Evolutionary conservation across 2,797 vertebrate species (phyloP).

Genomic region (Aldrovandia affinis): DNA sequence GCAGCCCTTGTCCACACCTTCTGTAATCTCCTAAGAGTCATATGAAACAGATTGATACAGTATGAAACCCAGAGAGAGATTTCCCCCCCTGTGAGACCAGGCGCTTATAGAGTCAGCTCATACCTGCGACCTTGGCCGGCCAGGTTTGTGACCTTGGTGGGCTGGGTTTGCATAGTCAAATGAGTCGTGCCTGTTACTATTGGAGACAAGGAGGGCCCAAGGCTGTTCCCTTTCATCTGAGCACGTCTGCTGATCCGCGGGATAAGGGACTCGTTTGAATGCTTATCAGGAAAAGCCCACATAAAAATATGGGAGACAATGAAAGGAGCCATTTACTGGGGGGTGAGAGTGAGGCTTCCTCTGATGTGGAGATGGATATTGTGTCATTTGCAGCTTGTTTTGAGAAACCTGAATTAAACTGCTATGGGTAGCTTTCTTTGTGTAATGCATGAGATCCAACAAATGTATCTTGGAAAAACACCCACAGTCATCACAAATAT

Average conservation of each 20-base stretch:
- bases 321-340: neutral
- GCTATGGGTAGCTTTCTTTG: neutral
- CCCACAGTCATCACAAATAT: neutral
- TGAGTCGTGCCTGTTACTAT: neutral
- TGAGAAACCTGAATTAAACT: neutral
- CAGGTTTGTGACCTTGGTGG: neutral
- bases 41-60: conserved; percentile 4
- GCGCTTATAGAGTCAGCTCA: neutral
- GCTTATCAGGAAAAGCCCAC: conserved; percentile 11
- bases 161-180: conserved; percentile 31
- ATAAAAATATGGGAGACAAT: neutral
- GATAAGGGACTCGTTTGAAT: conserved; percentile 13
- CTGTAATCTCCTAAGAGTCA: neutral
- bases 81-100: neutral
- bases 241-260: conserved; percentile 11
- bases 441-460: neutral
- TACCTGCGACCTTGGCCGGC: neutral
- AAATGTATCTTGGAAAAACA: neutral
- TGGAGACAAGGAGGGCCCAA: neutral
- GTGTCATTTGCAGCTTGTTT: neutral
- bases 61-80: neutral
- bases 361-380: neutral
- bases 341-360: neutral
- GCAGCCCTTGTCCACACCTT: neutral
- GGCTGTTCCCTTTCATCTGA: neutral